Conservation (phyloP, 1,140 invertebrate genomes). For the Pogonomyrmex californicus region DNA sequence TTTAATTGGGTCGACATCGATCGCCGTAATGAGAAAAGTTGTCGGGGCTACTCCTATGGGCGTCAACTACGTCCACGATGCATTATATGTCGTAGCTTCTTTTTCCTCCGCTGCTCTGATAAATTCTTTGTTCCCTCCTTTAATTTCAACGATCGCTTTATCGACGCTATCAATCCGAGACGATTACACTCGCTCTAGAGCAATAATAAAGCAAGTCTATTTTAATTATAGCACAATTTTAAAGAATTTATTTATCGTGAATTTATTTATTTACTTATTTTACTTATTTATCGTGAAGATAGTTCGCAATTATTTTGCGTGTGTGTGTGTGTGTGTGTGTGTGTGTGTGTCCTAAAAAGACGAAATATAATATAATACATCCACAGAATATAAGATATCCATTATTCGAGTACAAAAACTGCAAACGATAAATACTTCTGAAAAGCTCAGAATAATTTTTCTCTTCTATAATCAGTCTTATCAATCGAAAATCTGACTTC, state of each 20-base stretch:
- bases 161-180: neutral
- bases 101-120: conserved; percentile 16
- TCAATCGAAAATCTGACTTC: neutral
- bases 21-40: conserved; percentile 83
- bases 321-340: too few species aligned
- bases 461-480: neutral
- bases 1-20: conserved; percentile 82
- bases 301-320: neutral
- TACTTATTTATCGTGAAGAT: neutral
- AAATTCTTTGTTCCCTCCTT: conserved; percentile 35
- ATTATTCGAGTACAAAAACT: neutral
- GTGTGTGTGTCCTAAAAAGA: neutral
- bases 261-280: too few species aligned
- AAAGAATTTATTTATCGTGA: neutral
- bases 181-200: neutral
- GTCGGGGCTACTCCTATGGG: conserved; percentile 64
- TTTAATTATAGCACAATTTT: neutral
- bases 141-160: conserved; percentile 16
- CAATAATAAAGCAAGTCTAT: neutral
- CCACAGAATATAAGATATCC: too few species aligned
- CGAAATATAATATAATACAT: neutral
- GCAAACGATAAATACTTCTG: neutral
- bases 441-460: neutral
- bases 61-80: conserved; percentile 40
- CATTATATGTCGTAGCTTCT: conserved; percentile 65